Evolutionary conservation across 1,140 invertebrate species (phyloP).

Genomic region (Antheraea pernyi): DNA sequence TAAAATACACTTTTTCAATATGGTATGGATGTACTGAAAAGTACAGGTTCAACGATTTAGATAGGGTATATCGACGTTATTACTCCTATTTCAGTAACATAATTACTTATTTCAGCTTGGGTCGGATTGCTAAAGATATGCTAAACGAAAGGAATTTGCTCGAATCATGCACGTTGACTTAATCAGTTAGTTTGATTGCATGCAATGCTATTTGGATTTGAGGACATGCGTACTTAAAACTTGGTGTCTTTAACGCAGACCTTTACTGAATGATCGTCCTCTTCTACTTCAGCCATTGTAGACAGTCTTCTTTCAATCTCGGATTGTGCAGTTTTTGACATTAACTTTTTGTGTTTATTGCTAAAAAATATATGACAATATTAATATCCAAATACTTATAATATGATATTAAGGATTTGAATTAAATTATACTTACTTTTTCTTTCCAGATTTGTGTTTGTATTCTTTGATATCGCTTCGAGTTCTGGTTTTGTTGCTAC

Average conservation of each 20-base stretch:
- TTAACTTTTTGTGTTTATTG: conserved; percentile 75
- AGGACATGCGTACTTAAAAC: conserved; percentile 56
- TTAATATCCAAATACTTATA: background rate
- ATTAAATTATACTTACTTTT: conserved; percentile 55
- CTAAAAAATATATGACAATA: conserved; percentile 37
- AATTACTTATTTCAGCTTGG: no score
- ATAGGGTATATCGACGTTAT: no score
- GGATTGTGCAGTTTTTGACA: conserved; percentile 72
- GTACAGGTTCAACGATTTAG: no score
- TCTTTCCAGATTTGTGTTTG: conserved; percentile 65
- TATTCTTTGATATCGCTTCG: conserved; percentile 55
- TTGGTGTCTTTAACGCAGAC: conserved; percentile 77
- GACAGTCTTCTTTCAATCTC: conserved; percentile 75
- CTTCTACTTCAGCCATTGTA: conserved; percentile 74
- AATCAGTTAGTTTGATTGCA: background rate
- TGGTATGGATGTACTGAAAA: no score
- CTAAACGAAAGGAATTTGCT: background rate
- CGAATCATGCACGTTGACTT: conserved; percentile 18
- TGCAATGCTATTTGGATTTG: background rate
- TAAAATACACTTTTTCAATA: no score
- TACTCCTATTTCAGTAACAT: background rate
- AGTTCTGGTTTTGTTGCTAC: conserved; percentile 57
- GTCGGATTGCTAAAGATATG: no score
- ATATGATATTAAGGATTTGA: background rate
- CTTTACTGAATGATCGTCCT: conserved; percentile 79